A percentile compares a stretch with the other conserved stretches of the same genome.
Evolutionary conservation across 2,113 vertebrate species (phyloP).

Genomic region (Dipodomys spectabilis): DNA sequence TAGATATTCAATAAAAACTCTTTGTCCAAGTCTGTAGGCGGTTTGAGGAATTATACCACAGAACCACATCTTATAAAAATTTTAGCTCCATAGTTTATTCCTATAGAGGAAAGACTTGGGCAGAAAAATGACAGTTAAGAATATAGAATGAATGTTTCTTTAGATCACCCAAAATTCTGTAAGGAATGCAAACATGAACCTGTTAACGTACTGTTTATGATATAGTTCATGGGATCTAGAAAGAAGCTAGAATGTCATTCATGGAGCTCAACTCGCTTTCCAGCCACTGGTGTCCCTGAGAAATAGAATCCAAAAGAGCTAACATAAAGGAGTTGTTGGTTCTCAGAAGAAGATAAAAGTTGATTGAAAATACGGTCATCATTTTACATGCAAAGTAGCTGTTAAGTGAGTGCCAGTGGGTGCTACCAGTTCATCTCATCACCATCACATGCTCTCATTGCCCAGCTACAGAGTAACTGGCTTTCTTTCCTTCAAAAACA

Average conservation of each 20-base stretch:
- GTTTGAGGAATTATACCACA: background rate
- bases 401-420: background rate
- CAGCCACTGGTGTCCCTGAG: background rate
- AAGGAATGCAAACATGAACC: background rate
- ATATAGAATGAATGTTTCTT: background rate
- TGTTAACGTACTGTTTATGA: background rate
- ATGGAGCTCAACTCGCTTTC: background rate
- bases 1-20: background rate
- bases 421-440: background rate
- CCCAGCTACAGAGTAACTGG: background rate
- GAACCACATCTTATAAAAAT: background rate
- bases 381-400: constrained; percentile 6
- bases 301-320: background rate
- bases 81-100: background rate
- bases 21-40: background rate
- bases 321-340: background rate
- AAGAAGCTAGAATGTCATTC: background rate
- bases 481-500: background rate
- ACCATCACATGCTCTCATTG: background rate
- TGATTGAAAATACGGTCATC: background rate
- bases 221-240: background rate
- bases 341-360: background rate
- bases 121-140: background rate
- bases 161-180: background rate
- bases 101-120: background rate